Base-by-base conservation (phyloP, 2,113 vertebrate genomes). In the Andinoacara biseriatus region DNA sequence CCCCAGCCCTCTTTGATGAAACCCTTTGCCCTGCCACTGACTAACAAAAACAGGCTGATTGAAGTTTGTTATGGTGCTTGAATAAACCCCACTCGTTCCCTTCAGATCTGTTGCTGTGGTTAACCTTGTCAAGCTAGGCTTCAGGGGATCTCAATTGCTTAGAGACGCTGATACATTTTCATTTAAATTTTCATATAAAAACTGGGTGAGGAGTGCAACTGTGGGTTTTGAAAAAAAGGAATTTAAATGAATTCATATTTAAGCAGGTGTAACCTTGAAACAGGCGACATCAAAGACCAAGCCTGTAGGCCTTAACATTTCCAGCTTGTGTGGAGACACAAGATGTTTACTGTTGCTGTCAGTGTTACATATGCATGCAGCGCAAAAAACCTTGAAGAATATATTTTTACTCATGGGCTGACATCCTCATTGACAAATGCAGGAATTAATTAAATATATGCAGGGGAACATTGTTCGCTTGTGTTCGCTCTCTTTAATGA, bases 231-330 rank as follows among this genome's bases (percentile, higher is more conserved):
- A 81, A 82, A 89, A 29, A 43, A 61, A 43, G 43, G 59, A 75
- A 92, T 91, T 87, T 79, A 84, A 91, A 88, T 86, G 10, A 83
- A 84, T 93, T 84, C 60, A 78, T 78, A 77, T 90, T 91, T 62
- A 85, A 86, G 81, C 86, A 93, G 87, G 84, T 92, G 60, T 85
- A 86, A 90, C 86, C 89, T 86, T 92, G 86, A 78, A 89, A 86
- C 69, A 26, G 77, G 57, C 46, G 84, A 84, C 91, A 90, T 92
- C 91, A 94, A 91, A 94, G 86, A 59, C 17, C 5, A 5, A 62
- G 85, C 86, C 88, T 80, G 59, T 38, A 38, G 90, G 92, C 84
- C 82, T 65, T 85, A 92, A 87, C 63, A 89, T 61, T 58, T 72
- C 29, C 74, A 74, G 63, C 80, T 7, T 11, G 29, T 8, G 20